Percentiles rank a stretch among this genome's conserved stretches.
Evolutionary conservation across 2,113 vertebrate genomes (phyloP).

Genomic region (Tenrec ecaudatus): DNA sequence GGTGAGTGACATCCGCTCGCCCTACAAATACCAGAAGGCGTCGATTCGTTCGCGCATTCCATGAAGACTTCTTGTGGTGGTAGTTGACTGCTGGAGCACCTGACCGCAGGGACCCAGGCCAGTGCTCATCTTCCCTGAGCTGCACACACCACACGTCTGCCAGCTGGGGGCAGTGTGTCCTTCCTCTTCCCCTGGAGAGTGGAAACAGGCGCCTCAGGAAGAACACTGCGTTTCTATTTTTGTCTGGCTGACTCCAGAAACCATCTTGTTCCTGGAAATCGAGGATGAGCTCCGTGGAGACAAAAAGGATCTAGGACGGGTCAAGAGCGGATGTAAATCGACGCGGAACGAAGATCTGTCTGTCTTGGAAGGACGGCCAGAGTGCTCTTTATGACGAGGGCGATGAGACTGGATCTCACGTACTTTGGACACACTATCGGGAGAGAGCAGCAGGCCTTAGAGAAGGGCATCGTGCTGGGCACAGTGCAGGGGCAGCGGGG

Average conservation of each 20-base stretch:
- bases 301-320: not conserved
- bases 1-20: slow-evolving; percentile 84
- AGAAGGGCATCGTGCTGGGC: no score
- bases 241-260: not conserved
- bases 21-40: not conserved
- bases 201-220: not conserved
- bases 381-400: no score
- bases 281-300: not conserved
- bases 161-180: slow-evolving; percentile 68
- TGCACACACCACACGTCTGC: slow-evolving; percentile 64
- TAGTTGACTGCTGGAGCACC: not conserved
- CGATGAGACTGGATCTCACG: no score
- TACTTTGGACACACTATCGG: no score
- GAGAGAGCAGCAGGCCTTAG: no score
- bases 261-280: slow-evolving; percentile 29
- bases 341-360: not conserved
- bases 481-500: no score
- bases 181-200: slow-evolving; percentile 51
- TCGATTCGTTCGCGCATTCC: not conserved
- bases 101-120: not conserved
- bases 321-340: not conserved
- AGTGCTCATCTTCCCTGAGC: slow-evolving; percentile 4
- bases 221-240: not conserved
- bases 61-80: no score
- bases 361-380: no score